phyloP scores from a whole-genome alignment of 2,888 invertebrate genomes.

The Hydraecia micacea region DNA sequence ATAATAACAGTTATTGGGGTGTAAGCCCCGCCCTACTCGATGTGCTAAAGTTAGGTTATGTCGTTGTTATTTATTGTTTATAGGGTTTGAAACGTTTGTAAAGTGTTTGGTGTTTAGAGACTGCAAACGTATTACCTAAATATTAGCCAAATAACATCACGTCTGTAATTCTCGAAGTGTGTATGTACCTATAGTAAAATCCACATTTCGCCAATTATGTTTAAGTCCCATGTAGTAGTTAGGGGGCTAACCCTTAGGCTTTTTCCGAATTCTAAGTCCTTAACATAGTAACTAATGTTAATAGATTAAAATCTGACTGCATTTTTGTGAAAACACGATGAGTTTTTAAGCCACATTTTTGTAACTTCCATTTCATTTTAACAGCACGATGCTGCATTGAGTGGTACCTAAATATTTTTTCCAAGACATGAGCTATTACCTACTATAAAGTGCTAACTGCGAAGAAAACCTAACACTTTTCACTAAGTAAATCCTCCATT shows the following conservation, averaged over 20 bases:
- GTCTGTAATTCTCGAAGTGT: too few relatives aligned
- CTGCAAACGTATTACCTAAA: background rate
- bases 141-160: background rate
- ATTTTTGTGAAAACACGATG: background rate
- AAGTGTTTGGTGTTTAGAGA: slow-evolving; percentile 6
- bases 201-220: too few relatives aligned
- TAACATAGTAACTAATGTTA: background rate
- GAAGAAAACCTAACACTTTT: background rate
- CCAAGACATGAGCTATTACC: background rate
- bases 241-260: too few relatives aligned
- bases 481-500: background rate
- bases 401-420: background rate
- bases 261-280: background rate
- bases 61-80: slow-evolving; percentile 55
- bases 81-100: slow-evolving; percentile 19
- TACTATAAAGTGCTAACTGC: background rate
- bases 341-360: background rate
- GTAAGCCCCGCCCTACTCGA: slow-evolving; percentile 76
- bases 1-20: slow-evolving; percentile 80
- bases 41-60: slow-evolving; percentile 68
- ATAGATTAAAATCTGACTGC: background rate
- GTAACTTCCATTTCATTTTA: background rate
- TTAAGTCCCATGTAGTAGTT: too few relatives aligned
- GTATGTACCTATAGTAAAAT: too few relatives aligned
- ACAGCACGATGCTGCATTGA: background rate